A percentile compares a stretch with the other conserved stretches of the same genome.
These are phyloP conservation scores for Luidia sarsii DNA, from an alignment of 53 echinoderm and acorn worm species.

Conservation along the genomic window DNA sequence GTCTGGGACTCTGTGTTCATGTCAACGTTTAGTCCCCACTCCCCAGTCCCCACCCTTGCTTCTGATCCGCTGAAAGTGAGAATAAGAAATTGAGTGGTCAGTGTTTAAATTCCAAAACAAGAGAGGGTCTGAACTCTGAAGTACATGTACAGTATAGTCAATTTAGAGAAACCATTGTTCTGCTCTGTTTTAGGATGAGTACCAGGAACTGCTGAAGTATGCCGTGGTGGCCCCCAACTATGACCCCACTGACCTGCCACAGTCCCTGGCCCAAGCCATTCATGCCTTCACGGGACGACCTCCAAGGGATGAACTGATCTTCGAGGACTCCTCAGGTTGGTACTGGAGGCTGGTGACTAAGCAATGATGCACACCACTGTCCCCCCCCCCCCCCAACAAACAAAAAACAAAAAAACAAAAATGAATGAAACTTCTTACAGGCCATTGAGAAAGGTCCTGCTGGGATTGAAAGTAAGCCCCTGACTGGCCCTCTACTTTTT, in stretches of 20 bases:
- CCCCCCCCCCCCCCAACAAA: too few relatives aligned
- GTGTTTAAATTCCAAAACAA: not conserved
- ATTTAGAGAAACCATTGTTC: not conserved
- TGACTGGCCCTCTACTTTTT: too few relatives aligned
- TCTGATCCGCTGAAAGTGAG: too few relatives aligned
- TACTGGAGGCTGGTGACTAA: not conserved
- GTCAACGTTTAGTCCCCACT: too few relatives aligned
- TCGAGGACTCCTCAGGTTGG: conserved; percentile 56
- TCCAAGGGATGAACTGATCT: conserved; percentile 63
- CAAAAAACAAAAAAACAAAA: too few relatives aligned
- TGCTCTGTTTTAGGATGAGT: conserved; percentile 76
- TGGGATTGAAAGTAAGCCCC: too few relatives aligned
- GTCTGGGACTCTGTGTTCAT: too few relatives aligned
- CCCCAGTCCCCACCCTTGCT: too few relatives aligned
- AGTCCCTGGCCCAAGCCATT: conserved; percentile 91
- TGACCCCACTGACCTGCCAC: conserved; percentile 83
- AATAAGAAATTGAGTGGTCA: too few relatives aligned
- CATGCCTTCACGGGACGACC: conserved; percentile 63
- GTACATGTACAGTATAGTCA: not conserved
- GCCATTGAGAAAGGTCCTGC: too few relatives aligned
- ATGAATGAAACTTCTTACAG: too few relatives aligned
- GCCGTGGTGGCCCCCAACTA: conserved; percentile 90
- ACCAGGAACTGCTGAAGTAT: conserved; percentile 93
- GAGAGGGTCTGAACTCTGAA: not conserved
- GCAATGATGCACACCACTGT: too few relatives aligned